These are phyloP conservation scores for Myrmecophaga tridactyla DNA, from an alignment of 2,113 vertebrate species.

Conservation along the genomic window DNA sequence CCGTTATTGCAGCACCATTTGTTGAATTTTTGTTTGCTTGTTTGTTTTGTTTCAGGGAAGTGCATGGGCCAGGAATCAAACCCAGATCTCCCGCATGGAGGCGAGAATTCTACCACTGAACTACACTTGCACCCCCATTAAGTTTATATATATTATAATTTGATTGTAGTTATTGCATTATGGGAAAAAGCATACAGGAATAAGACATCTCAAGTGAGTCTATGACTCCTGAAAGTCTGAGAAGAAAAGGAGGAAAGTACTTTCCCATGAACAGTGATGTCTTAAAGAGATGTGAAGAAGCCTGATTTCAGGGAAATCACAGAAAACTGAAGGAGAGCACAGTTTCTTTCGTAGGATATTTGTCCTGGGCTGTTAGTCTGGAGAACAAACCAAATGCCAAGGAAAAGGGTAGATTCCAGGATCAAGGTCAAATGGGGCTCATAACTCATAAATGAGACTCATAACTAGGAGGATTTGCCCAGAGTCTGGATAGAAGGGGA, in stretches of 20 bases:
- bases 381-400: neutral
- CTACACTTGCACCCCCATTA: too few species aligned
- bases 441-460: neutral
- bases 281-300: neutral
- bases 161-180: neutral
- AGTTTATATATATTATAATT: neutral
- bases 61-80: too few species aligned
- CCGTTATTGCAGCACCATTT: too few species aligned
- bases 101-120: too few species aligned
- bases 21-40: too few species aligned
- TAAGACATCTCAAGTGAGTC: neutral
- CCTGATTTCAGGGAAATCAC: neutral
- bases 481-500: neutral
- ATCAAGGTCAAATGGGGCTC: neutral
- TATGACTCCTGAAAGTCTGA: neutral
- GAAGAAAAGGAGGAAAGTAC: neutral
- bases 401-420: neutral
- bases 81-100: too few species aligned
- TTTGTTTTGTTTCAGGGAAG: too few species aligned
- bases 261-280: neutral
- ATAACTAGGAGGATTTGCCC: neutral
- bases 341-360: neutral
- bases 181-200: too few species aligned
- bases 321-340: neutral
- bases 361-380: neutral